Evolutionary conservation across 1,140 invertebrate genomes (phyloP).

Genomic region (Drosophila obscura): DNA sequence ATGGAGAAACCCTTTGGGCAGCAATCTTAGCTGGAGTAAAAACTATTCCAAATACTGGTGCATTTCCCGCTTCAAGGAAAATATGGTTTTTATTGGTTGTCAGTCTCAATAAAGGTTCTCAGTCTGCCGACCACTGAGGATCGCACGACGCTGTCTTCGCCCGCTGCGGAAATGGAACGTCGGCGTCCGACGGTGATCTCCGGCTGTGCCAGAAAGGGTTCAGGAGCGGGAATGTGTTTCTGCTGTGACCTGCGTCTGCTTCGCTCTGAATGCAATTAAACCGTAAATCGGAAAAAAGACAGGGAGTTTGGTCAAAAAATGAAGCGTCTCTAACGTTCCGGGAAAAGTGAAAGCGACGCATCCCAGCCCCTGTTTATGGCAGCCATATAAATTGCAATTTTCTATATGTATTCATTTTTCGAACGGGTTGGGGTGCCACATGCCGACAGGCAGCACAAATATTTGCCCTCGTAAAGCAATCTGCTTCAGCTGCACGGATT

Average conservation of each 20-base stretch:
- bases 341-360: constrained; percentile 74
- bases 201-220: constrained; percentile 41
- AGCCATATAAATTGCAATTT: constrained; percentile 78
- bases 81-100: background rate
- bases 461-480: constrained; percentile 59
- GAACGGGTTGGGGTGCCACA: constrained; percentile 68
- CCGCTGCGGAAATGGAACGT: constrained; percentile 71
- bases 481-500: constrained; percentile 33
- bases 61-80: too few species aligned
- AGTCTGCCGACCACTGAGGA: too few species aligned
- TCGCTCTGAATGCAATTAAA: constrained; percentile 71
- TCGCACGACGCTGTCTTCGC: constrained; percentile 10
- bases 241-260: constrained; percentile 40
- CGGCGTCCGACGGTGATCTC: constrained; percentile 16
- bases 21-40: too few species aligned
- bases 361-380: constrained; percentile 63
- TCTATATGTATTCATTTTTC: constrained; percentile 50
- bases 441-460: constrained; percentile 69
- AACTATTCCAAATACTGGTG: too few species aligned
- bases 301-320: constrained; percentile 58
- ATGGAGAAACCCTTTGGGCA: too few species aligned
- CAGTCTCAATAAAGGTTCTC: too few species aligned
- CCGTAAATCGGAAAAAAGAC: constrained; percentile 30
- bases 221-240: constrained; percentile 45
- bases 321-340: constrained; percentile 69